Base-by-base conservation (phyloP, 2,888 invertebrate species). In the Stratiomys singularior region DNA sequence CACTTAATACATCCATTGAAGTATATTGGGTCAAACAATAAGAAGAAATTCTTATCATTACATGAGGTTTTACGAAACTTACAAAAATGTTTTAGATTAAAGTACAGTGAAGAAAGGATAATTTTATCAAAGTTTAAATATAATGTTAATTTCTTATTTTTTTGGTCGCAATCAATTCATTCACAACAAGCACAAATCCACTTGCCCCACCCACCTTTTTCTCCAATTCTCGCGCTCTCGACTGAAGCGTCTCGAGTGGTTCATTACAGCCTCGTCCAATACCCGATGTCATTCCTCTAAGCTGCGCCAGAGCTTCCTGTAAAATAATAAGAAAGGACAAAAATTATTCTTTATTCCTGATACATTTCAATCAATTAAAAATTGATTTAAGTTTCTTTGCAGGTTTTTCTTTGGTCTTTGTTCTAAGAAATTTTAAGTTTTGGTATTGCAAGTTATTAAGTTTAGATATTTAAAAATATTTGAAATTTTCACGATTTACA, bases 151-250 rank as follows among this genome's bases (percentile, higher is more conserved):
- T n/a, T n/a, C n/a, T n/a, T n/a, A n/a, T n/a, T n/a, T 37, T 37
- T 37, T 37, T 37, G 3, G 37, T 5, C 3, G 37, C 3, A 37
- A 37, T 37, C 37, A 37, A 37, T 37, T 37, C 37, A 37, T 37
- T 37, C 37, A 37, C 37, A 9, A 9, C 9, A 27, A 72, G 56
- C 52, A 72, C 56, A 28, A 72, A 72, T 72, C 28, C 28, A 56
- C 56, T 13, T 46, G 67, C 37, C 18, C 27, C 23, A 81, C 80
- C 66, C 83, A 95, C 96, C 90, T 97, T 97, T 87, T 96, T 96
- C 88, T 97, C 96, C 81, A 97, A 89, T 87, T 97, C 97, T 81
- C 96, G 91, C 76, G 95, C 94, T 83, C 94, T 91, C 67, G 94
- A 95, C 87, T 95, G 93, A 83, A 93, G 88, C 81, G 93, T 93